These are phyloP conservation scores for Pachymerium ferrugineum DNA, from an alignment of 2,888 invertebrate genomes.

Conservation along the genomic window DNA sequence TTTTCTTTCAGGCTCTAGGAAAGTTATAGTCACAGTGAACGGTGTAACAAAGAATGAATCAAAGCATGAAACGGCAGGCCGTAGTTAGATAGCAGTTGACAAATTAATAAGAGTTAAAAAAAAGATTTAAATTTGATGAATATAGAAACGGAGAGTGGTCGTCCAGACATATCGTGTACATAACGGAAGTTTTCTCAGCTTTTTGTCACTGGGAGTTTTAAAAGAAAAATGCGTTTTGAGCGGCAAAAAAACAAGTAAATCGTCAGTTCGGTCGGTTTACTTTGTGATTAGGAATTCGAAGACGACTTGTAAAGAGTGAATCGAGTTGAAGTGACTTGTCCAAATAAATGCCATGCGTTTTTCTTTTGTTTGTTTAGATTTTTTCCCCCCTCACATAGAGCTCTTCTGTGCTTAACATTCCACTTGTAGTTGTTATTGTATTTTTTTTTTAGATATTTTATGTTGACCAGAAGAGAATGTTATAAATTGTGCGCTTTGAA, in stretches of 20 bases:
- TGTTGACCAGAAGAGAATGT: neutral
- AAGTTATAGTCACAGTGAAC: conserved; percentile 32
- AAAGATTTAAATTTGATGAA: neutral
- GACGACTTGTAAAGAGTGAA: neutral
- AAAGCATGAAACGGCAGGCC: conserved; percentile 29
- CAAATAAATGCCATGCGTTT: neutral
- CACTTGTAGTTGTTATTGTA: neutral
- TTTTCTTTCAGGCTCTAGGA: conserved; percentile 32
- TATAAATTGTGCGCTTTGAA: neutral
- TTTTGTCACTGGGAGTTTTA: neutral
- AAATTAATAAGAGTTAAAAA: neutral
- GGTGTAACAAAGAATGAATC: conserved; percentile 31
- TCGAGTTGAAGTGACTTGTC: neutral
- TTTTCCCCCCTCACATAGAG: neutral
- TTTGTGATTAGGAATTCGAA: neutral
- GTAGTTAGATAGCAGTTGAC: conserved; percentile 15
- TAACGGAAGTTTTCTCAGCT: conserved; percentile 18
- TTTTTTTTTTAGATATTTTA: neutral
- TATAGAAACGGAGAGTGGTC: neutral
- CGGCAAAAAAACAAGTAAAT: neutral
- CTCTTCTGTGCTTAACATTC: neutral
- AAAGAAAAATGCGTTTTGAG: neutral
- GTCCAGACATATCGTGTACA: conserved; percentile 32
- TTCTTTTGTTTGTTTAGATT: neutral
- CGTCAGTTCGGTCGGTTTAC: neutral